Percentiles rank a stretch among this genome's conserved stretches.
phyloP scores from a whole-genome alignment of 1,140 invertebrate genomes.

The Eubasilissa regina region DNA sequence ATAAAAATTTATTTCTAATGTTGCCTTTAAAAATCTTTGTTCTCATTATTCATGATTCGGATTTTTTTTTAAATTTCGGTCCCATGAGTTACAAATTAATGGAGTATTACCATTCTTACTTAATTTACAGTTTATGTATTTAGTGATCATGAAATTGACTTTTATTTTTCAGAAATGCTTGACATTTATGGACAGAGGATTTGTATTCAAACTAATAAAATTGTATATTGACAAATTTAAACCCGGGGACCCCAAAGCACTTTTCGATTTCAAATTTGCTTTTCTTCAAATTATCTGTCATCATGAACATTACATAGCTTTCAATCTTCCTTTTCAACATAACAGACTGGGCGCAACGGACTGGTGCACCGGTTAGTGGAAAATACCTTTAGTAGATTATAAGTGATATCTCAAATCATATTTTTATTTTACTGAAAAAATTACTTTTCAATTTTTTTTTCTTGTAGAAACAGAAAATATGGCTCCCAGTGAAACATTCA shows the following conservation, averaged over 20 bases:
- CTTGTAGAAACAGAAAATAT: constrained; percentile 68
- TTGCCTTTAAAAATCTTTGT: too few species aligned
- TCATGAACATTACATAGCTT: constrained; percentile 93
- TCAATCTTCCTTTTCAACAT: constrained; percentile 87
- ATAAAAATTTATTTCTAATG: too few species aligned
- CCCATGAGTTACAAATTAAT: too few species aligned
- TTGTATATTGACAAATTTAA: constrained; percentile 90
- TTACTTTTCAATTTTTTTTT: constrained; percentile 62
- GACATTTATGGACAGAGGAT: constrained; percentile 94
- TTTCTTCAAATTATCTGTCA: constrained; percentile 93
- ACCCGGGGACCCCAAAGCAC: constrained; percentile 81
- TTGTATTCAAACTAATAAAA: constrained; percentile 91
- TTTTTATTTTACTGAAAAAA: constrained; percentile 15
- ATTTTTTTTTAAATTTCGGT: too few species aligned
- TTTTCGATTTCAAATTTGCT: constrained; percentile 91
- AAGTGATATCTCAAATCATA: constrained; percentile 17
- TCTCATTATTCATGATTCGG: too few species aligned
- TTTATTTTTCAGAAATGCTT: constrained; percentile 82
- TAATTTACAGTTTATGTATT: too few species aligned
- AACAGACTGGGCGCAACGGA: constrained; percentile 65
- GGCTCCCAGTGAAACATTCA: constrained; percentile 82
- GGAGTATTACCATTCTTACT: too few species aligned
- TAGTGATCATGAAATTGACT: not conserved
- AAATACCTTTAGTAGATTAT: constrained; percentile 38
- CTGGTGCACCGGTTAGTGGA: constrained; percentile 52